These are phyloP conservation scores for Ploceus nigricollis DNA, from an alignment of 2,113 vertebrate species.

Conservation along the genomic window DNA sequence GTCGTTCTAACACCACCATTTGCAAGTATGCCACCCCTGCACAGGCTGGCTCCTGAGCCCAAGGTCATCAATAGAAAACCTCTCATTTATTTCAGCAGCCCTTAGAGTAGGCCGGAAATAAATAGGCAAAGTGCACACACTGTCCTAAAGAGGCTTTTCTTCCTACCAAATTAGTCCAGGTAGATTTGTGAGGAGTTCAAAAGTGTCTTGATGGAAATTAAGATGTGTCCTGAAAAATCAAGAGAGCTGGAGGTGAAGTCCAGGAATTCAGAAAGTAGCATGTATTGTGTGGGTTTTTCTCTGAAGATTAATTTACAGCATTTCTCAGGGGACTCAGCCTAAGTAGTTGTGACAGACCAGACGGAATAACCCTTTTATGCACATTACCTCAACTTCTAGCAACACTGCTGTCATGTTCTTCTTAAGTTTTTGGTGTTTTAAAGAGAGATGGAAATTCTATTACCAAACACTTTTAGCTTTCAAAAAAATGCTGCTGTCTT, in stretches of 20 bases:
- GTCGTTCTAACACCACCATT: not conserved
- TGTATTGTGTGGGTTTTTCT: not conserved
- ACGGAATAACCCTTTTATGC: not conserved
- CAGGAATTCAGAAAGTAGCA: rapidly evolving
- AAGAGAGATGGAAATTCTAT: not conserved
- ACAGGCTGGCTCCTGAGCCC: not conserved
- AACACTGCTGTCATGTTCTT: not conserved
- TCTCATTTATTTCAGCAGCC: not conserved
- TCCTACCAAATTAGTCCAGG: not conserved
- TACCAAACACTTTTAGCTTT: not conserved
- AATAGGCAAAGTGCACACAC: not conserved
- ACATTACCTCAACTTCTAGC: not conserved
- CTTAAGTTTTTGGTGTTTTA: not conserved
- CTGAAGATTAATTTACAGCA: not conserved
- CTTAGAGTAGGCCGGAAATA: not conserved
- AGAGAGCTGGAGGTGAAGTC: not conserved
- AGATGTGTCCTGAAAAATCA: not conserved
- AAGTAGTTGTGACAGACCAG: not conserved
- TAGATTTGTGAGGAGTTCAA: not conserved
- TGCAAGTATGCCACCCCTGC: not conserved
- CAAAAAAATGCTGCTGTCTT: not conserved
- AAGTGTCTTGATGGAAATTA: not conserved
- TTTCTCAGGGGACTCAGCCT: not conserved
- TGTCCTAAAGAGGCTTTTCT: not conserved
- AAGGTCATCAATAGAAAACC: not conserved